Base-by-base conservation (phyloP, 2,888 invertebrate genomes). In the Archips xylosteana region DNA sequence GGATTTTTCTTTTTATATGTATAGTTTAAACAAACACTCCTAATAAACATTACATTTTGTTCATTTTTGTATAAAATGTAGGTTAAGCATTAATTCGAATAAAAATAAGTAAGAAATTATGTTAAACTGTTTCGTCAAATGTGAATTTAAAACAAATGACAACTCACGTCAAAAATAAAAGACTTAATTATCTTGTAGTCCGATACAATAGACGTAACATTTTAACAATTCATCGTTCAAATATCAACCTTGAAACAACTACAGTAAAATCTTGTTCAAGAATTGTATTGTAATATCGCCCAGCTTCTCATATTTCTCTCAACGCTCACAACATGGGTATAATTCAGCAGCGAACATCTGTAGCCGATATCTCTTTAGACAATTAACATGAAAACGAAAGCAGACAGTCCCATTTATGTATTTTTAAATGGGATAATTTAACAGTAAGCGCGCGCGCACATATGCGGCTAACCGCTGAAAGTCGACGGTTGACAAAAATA, bases 281-380 rank as follows among this genome's bases (percentile, higher is more conserved):
- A 32, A 57, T 23, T 12, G 54, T 23, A 23, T 32, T 32, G 12
- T 57, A 12, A 12, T 57, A 32, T 57, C 57, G 32, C 57, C 1
- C 32, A 12, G 85, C 82, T 85, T 86, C 86, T 89, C 92, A 85
- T 92, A 94, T 89, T 89, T 94, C 94, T 88, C 82, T 92, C 91
- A 81, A 80, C 91, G 84, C 85, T 85, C 88, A 87, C 84, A 87
- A 87, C 87, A 87, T 78, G 82, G 78, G 83, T 85, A 89, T 91
- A 91, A 91, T 86, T 92, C 87, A 91, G 84, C 81, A 80, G 84
- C 78, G 79, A 91, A 92, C 94, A 94, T 94, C 92, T 94, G 94
- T 89, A 92, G 87, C 83, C 90, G 83, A 92, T 94, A 90, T 92
- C 92, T 91, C 88, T 89, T 87, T 85, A 86, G 86, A 89, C 92